Conservation (phyloP, 2,888 invertebrate species). For the Hanleya hanleyi region DNA sequence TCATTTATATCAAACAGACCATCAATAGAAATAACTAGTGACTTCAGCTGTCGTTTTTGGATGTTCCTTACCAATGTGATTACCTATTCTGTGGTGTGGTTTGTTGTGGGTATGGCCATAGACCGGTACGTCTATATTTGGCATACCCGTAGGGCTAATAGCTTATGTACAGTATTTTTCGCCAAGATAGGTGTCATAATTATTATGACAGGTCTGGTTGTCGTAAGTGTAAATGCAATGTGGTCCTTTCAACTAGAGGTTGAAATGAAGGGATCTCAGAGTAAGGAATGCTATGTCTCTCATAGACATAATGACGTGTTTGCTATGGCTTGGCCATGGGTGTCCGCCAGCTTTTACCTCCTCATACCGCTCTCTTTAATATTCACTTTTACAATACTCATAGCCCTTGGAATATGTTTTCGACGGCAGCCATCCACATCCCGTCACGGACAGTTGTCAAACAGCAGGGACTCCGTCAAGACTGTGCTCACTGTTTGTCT, state of each 20-base stretch:
- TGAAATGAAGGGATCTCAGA: slow-evolving; percentile 4
- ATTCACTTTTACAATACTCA: neutral
- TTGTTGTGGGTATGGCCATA: slow-evolving; percentile 28
- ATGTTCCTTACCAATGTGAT: slow-evolving; percentile 26
- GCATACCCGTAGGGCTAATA: slow-evolving; percentile 14
- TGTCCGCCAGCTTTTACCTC: slow-evolving; percentile 3
- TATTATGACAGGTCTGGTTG: slow-evolving; percentile 22
- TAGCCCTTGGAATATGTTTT: neutral
- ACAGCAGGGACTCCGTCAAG: neutral
- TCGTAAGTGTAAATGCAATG: slow-evolving; percentile 34
- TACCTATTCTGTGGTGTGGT: slow-evolving; percentile 23
- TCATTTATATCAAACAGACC: slow-evolving; percentile 13
- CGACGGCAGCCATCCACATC: neutral
- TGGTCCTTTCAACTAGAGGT: slow-evolving; percentile 31
- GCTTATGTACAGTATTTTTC: slow-evolving; percentile 30
- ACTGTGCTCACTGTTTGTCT: neutral
- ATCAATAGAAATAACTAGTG: slow-evolving; percentile 21
- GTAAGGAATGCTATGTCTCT: neutral
- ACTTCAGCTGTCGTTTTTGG: slow-evolving; percentile 32
- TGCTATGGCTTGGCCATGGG: neutral
- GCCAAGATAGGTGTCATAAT: slow-evolving; percentile 25
- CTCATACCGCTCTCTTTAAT: neutral
- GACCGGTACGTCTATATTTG: slow-evolving; percentile 26
- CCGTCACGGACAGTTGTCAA: neutral
- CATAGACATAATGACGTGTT: neutral